phyloP scores from a whole-genome alignment of 37 sponge, comb jelly and placozoan species.

The Spongia lamella region DNA sequence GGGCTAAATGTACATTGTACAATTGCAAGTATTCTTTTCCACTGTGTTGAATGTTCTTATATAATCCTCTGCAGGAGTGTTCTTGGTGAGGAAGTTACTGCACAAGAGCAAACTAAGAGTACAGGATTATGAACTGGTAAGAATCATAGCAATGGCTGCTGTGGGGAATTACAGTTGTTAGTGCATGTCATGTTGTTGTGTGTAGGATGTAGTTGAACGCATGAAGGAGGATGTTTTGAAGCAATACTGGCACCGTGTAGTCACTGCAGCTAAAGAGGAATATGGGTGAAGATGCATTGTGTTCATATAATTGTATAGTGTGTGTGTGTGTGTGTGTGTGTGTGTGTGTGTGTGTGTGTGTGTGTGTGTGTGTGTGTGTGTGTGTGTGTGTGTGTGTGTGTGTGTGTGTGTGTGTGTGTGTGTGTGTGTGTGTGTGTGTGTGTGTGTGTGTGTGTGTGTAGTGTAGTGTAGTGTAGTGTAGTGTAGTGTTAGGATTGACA shows the following conservation, averaged over 20 bases:
- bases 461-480: background rate
- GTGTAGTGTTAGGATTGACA: background rate
- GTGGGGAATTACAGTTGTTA: background rate
- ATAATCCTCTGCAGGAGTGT: constrained; percentile 40
- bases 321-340: too few relatives aligned
- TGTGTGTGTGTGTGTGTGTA: too few relatives aligned
- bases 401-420: constrained; percentile 21
- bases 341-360: too few relatives aligned
- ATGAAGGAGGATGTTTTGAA: too few relatives aligned
- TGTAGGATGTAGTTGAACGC: too few relatives aligned
- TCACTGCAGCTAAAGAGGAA: background rate
- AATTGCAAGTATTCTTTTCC: background rate
- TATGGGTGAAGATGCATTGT: too few relatives aligned
- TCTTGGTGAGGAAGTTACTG: constrained; percentile 59
- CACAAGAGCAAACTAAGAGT: constrained; percentile 54
- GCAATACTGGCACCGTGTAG: too few relatives aligned
- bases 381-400: constrained; percentile 20
- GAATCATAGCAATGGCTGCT: constrained; percentile 9
- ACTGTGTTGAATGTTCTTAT: background rate
- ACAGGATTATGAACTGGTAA: constrained; percentile 59
- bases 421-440: too few relatives aligned
- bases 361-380: too few relatives aligned
- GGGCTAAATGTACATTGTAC: background rate
- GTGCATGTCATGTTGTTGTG: background rate
- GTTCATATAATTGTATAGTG: too few relatives aligned